Percentiles rank a stretch among this genome's conserved stretches.
phyloP scores from a whole-genome alignment of 2,888 invertebrate species.

The Cephus spinipes region DNA sequence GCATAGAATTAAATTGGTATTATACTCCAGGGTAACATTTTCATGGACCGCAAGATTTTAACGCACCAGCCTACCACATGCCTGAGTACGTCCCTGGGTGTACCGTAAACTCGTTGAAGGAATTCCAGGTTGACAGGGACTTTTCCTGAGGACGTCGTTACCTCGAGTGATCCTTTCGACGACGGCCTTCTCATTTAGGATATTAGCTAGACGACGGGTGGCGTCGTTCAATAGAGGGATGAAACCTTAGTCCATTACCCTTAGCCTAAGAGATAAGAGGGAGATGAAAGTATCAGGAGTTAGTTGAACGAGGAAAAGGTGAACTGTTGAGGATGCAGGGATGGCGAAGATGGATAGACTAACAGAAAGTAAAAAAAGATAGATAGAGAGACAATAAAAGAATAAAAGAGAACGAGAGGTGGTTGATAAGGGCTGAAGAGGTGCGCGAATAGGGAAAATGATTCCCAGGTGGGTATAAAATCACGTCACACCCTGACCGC shows the following conservation, averaged over 20 bases:
- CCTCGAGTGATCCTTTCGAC: background rate
- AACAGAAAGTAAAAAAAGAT: too few species aligned
- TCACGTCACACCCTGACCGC: constrained; percentile 7
- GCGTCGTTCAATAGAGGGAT: background rate
- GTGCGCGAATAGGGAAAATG: background rate
- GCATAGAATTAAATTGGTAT: background rate
- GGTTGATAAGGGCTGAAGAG: background rate
- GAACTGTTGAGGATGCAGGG: background rate
- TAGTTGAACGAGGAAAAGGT: background rate
- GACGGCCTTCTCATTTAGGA: background rate
- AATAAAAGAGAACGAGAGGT: background rate
- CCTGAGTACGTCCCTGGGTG: background rate
- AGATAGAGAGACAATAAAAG: background rate
- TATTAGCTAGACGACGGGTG: background rate
- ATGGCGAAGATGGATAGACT: background rate
- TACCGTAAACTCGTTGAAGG: background rate
- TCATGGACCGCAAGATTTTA: background rate
- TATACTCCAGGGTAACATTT: background rate
- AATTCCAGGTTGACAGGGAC: background rate
- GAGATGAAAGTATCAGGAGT: background rate
- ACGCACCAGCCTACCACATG: background rate
- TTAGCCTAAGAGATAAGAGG: background rate
- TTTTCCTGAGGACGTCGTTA: background rate
- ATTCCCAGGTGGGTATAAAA: background rate
- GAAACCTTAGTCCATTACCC: background rate